phyloP scores from a whole-genome alignment of 2,113 vertebrate species.

The Pygoscelis adeliae region DNA sequence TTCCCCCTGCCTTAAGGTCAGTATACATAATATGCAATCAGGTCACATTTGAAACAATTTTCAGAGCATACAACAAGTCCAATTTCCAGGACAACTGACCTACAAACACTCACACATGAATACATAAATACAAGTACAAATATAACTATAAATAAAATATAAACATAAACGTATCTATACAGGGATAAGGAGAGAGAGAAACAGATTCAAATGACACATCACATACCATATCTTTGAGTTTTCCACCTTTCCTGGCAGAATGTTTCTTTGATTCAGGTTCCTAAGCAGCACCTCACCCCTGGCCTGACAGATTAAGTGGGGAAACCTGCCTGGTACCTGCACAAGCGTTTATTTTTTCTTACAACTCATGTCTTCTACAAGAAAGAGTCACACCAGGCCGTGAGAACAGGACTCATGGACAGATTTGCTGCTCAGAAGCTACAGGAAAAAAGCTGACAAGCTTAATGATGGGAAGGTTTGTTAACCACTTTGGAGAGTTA shows the following conservation, averaged over 20 bases:
- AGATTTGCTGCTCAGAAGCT: background rate
- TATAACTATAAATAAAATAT: background rate
- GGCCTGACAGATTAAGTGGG: background rate
- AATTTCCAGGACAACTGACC: background rate
- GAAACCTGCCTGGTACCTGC: background rate
- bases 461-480: background rate
- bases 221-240: background rate
- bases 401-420: background rate
- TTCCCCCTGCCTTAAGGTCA: background rate
- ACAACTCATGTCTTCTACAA: background rate
- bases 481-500: background rate
- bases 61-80: background rate
- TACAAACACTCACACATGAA: background rate
- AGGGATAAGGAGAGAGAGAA: background rate
- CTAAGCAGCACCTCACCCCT: background rate
- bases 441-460: background rate
- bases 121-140: background rate
- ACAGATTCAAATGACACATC: background rate
- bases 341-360: background rate
- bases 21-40: background rate
- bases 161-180: background rate
- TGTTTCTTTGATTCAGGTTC: background rate
- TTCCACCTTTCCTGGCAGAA: background rate
- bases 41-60: background rate
- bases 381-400: background rate